A percentile compares a stretch with the other conserved stretches of the same genome.
Evolutionary conservation across 2,888 invertebrate species (phyloP).

Genomic region (Choristoneura rosaceana): DNA sequence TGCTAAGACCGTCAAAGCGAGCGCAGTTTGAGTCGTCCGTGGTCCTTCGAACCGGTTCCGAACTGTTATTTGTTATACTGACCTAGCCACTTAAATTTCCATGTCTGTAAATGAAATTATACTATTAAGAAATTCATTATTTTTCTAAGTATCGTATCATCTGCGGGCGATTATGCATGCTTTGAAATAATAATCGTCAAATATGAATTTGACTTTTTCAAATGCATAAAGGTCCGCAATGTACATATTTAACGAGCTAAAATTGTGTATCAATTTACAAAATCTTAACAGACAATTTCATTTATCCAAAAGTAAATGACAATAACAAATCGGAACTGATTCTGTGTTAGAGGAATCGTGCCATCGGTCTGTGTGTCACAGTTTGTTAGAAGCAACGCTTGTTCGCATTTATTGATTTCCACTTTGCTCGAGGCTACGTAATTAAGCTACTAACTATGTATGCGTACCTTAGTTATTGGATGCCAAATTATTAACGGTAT

Average conservation of each 20-base stretch:
- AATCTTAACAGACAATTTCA: constrained; percentile 16
- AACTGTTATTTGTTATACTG: constrained; percentile 43
- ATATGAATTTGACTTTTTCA: constrained; percentile 10
- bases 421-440: constrained; percentile 65
- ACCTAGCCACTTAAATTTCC: constrained; percentile 38
- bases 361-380: constrained; percentile 46
- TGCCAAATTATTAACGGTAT: constrained; percentile 77
- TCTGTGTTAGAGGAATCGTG: constrained; percentile 46
- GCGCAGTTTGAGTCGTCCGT: constrained; percentile 67
- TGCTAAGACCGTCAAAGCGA: constrained; percentile 78
- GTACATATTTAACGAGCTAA: constrained; percentile 16
- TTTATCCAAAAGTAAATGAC: constrained; percentile 30
- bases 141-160: background rate
- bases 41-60: constrained; percentile 50
- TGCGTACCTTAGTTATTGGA: constrained; percentile 67
- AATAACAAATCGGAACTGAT: constrained; percentile 37
- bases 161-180: background rate
- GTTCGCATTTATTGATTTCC: constrained; percentile 72
- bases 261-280: constrained; percentile 3
- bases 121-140: background rate
- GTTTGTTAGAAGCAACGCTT: constrained; percentile 62
- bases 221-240: background rate
- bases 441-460: constrained; percentile 60
- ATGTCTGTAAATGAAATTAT: constrained; percentile 28
- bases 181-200: background rate